These are phyloP conservation scores for Lasiommata megera DNA, from an alignment of 2,888 invertebrate genomes.

Conservation along the genomic window DNA sequence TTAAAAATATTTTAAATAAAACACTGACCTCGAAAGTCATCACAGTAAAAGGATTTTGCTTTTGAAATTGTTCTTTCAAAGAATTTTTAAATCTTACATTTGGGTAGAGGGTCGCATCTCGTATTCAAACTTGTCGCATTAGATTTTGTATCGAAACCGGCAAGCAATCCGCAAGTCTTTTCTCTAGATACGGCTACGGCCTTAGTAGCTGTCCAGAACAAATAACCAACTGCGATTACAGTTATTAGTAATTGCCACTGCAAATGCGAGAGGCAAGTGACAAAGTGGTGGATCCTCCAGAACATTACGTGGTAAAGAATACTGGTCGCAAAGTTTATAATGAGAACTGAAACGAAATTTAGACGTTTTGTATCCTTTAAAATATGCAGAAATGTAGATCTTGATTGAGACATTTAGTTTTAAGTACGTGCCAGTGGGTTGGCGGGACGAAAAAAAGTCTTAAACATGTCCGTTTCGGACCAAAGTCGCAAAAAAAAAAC, in stretches of 20 bases:
- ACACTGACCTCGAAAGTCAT: too few relatives aligned
- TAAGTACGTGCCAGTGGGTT: too few relatives aligned
- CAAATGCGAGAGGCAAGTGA: conserved; percentile 39
- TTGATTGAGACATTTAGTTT: too few relatives aligned
- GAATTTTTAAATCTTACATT: conserved; percentile 17
- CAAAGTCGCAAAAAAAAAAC: too few relatives aligned
- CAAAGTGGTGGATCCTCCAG: conserved; percentile 51
- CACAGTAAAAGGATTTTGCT: too few relatives aligned
- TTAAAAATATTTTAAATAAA: too few relatives aligned
- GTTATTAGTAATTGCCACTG: conserved; percentile 47
- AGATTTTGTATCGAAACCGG: conserved; percentile 6
- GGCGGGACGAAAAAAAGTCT: too few relatives aligned
- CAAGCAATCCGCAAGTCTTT: conserved; percentile 7
- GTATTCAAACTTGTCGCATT: conserved; percentile 6
- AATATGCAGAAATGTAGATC: too few relatives aligned
- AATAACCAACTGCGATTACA: conserved; percentile 61
- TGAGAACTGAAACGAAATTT: conserved; percentile 52
- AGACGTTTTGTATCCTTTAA: neutral
- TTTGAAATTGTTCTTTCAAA: too few relatives aligned
- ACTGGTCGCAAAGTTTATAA: conserved; percentile 44
- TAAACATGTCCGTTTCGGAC: too few relatives aligned
- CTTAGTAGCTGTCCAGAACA: conserved; percentile 66
- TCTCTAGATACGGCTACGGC: conserved; percentile 21
- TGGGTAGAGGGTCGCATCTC: conserved; percentile 13
- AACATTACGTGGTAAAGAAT: conserved; percentile 49